A percentile compares a stretch with the other conserved stretches of the same genome.
phyloP scores from a whole-genome alignment of 2,888 invertebrate genomes.

The Scelioninae gen. 2 region DNA sequence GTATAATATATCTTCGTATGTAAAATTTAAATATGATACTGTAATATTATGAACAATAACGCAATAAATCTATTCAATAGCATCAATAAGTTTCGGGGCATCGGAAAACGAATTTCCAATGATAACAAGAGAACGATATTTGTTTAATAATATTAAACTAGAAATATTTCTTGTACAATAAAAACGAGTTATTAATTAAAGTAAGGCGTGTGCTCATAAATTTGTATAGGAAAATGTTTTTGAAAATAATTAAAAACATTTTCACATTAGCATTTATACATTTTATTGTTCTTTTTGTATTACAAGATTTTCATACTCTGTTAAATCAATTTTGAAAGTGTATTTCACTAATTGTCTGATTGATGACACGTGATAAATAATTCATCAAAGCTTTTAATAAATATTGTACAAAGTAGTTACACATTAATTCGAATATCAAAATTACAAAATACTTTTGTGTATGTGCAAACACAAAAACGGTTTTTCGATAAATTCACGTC shows the following conservation, averaged over 20 bases:
- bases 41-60: conserved; percentile 17
- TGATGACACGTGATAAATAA: conserved; percentile 33
- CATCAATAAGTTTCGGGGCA: conserved; percentile 3
- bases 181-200: background rate
- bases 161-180: conserved; percentile 1
- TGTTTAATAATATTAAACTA: conserved; percentile 7
- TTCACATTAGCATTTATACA: conserved; percentile 19
- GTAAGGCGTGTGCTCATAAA: background rate
- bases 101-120: conserved; percentile 17
- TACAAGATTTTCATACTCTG: conserved; percentile 19
- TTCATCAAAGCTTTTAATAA: conserved; percentile 8
- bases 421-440: conserved; percentile 47
- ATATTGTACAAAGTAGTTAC: conserved; percentile 38
- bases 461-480: conserved; percentile 33
- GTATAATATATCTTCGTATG: conserved; percentile 12
- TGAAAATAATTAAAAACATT: conserved; percentile 34
- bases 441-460: conserved; percentile 43
- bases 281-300: conserved; percentile 30
- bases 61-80: conserved; percentile 21
- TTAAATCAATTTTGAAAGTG: conserved; percentile 29
- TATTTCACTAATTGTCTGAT: conserved; percentile 3
- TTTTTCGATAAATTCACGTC: conserved; percentile 25
- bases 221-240: conserved; percentile 21
- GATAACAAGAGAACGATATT: conserved; percentile 17
- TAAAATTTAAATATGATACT: conserved; percentile 24